A percentile compares a stretch with the other conserved stretches of the same genome.
phyloP scores from a whole-genome alignment of 2,888 invertebrate genomes.

The Byasa hedistus region DNA sequence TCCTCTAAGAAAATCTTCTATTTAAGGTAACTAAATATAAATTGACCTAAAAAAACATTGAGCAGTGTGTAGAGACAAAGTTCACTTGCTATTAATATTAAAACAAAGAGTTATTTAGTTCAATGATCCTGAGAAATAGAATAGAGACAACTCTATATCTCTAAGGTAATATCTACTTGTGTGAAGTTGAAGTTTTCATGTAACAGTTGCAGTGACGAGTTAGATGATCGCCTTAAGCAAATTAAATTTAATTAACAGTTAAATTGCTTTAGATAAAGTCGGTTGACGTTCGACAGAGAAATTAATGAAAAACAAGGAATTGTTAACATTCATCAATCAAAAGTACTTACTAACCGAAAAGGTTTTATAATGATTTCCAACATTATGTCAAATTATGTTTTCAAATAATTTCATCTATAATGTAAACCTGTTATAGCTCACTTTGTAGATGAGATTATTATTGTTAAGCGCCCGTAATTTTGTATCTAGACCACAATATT shows the following conservation, averaged over 20 bases:
- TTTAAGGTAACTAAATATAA: conserved; percentile 38
- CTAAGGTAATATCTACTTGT: no score
- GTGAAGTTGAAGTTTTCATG: not conserved
- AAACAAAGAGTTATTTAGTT: conserved; percentile 31
- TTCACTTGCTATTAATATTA: conserved; percentile 33
- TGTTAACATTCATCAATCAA: no score
- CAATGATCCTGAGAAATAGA: conserved; percentile 6
- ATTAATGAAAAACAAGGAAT: no score
- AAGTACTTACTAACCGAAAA: no score
- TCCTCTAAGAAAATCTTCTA: conserved; percentile 45
- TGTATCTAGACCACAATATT: no score
- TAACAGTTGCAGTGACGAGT: not conserved
- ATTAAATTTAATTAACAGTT: conserved; percentile 31
- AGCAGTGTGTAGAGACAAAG: conserved; percentile 25
- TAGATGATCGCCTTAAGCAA: conserved; percentile 16
- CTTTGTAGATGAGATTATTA: no score
- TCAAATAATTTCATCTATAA: no score
- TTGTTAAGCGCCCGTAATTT: no score
- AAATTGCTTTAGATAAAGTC: conserved; percentile 17
- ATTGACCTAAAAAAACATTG: conserved; percentile 25
- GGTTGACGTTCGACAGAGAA: not conserved
- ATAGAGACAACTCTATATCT: no score
- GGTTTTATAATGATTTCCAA: no score
- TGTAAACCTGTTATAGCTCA: no score
- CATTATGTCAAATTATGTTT: no score